A percentile compares a stretch with the other conserved stretches of the same genome.
Conservation (phyloP, 2,113 vertebrate genomes). For the Neoarius graeffei region DNA sequence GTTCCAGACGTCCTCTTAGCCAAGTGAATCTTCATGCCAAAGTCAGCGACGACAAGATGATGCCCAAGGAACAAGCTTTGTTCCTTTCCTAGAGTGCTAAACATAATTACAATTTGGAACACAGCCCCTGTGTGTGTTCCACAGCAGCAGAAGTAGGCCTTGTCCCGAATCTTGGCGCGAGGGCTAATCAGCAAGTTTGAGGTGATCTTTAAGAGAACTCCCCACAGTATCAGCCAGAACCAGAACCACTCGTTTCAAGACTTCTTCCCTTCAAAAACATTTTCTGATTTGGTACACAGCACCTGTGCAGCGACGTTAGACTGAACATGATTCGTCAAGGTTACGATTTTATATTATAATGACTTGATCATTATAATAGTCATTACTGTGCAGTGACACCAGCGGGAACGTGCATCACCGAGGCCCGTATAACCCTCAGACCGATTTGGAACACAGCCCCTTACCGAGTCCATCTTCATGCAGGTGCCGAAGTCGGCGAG, state of each 20-base stretch:
- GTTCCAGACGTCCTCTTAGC: neutral
- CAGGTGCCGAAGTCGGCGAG: constrained; percentile 98
- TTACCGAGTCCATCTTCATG: constrained; percentile 98
- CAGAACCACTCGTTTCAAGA: neutral
- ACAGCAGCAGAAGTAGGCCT: neutral
- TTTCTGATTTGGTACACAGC: neutral
- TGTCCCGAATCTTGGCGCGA: neutral
- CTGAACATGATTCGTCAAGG: neutral
- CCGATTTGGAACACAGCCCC: constrained; percentile 47
- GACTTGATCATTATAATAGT: neutral
- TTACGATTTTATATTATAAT: neutral
- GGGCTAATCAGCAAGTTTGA: neutral
- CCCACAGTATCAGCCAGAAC: neutral
- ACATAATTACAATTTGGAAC: neutral
- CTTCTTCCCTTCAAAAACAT: neutral
- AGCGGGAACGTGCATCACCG: neutral
- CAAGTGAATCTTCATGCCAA: neutral
- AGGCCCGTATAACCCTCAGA: neutral
- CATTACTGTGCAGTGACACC: neutral
- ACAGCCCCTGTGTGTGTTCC: neutral
- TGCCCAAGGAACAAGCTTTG: neutral
- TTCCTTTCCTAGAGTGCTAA: neutral
- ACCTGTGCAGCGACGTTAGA: neutral
- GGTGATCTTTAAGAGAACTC: neutral
- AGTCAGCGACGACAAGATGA: neutral